These are phyloP conservation scores for Diarsia rubi DNA, from an alignment of 2,888 invertebrate genomes.

Conservation along the genomic window DNA sequence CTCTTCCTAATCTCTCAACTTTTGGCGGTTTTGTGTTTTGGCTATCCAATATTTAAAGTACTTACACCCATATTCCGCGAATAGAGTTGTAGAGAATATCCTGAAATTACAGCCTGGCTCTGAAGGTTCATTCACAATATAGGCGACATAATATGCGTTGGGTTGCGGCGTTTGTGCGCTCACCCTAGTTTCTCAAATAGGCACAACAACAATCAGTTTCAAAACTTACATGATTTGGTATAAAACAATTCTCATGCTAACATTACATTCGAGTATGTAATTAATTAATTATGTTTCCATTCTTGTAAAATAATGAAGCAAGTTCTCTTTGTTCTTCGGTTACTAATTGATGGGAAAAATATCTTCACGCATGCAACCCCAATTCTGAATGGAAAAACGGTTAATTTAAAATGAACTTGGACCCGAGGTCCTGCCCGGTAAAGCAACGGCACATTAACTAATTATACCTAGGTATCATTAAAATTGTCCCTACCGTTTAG, in stretches of 20 bases:
- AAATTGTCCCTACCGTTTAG: no score
- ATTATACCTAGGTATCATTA: no score
- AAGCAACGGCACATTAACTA: no score
- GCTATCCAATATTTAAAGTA: no score
- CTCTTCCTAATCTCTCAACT: no score
- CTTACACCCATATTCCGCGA: no score
- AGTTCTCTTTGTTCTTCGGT: slow-evolving; percentile 31
- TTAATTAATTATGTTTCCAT: slow-evolving; percentile 27
- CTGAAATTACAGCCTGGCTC: background rate
- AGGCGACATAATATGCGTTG: background rate
- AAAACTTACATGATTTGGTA: background rate
- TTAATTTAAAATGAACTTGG: background rate
- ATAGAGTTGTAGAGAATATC: background rate
- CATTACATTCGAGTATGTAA: background rate
- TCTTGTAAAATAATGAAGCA: slow-evolving; percentile 20
- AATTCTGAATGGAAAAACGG: background rate
- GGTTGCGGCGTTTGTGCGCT: background rate
- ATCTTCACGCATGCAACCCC: slow-evolving; percentile 11
- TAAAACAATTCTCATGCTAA: slow-evolving; percentile 9
- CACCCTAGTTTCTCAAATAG: slow-evolving; percentile 1
- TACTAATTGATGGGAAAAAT: slow-evolving; percentile 36
- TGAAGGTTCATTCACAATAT: no score
- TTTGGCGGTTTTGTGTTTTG: no score
- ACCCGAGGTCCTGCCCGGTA: no score
- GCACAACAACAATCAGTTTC: background rate